Evolutionary conservation across 2,888 invertebrate species (phyloP).

Genomic region (Yponomeuta plumbellus): DNA sequence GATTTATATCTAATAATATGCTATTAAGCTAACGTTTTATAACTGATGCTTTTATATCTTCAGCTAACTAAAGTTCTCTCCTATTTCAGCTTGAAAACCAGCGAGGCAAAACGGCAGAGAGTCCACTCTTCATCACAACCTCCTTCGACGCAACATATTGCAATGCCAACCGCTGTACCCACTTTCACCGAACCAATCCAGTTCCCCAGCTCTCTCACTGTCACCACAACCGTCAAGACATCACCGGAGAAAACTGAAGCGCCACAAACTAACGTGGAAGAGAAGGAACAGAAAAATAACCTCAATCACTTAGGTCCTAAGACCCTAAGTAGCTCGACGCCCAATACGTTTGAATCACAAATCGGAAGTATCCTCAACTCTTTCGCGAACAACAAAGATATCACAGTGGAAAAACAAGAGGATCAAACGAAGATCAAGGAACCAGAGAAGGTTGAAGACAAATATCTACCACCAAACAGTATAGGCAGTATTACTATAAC

Average conservation of each 20-base stretch:
- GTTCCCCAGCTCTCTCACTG: conserved; percentile 66
- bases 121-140: conserved; percentile 40
- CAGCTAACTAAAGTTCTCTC: not conserved
- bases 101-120: conserved; percentile 52
- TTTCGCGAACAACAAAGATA: conserved; percentile 46
- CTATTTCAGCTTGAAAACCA: conserved; percentile 63
- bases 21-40: too few relatives aligned
- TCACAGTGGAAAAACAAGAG: conserved; percentile 42
- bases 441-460: conserved; percentile 41
- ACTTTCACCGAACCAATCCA: conserved; percentile 52
- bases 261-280: conserved; percentile 21
- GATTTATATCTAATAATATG: too few relatives aligned
- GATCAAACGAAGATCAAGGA: conserved; percentile 33
- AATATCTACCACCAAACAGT: conserved; percentile 57
- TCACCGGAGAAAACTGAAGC: conserved; percentile 33
- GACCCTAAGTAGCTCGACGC: not conserved
- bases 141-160: conserved; percentile 18
- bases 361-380: conserved; percentile 43
- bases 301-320: conserved; percentile 29
- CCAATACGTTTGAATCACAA: conserved; percentile 13
- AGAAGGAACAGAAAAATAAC: conserved; percentile 34
- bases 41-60: too few relatives aligned
- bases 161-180: conserved; percentile 20
- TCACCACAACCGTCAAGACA: conserved; percentile 46
- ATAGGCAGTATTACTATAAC: conserved; percentile 70